A percentile compares a stretch with the other conserved stretches of the same genome.
Evolutionary conservation across 37 sponge, comb jelly and placozoan species (phyloP).

Genomic region (Haliclona indistincta): DNA sequence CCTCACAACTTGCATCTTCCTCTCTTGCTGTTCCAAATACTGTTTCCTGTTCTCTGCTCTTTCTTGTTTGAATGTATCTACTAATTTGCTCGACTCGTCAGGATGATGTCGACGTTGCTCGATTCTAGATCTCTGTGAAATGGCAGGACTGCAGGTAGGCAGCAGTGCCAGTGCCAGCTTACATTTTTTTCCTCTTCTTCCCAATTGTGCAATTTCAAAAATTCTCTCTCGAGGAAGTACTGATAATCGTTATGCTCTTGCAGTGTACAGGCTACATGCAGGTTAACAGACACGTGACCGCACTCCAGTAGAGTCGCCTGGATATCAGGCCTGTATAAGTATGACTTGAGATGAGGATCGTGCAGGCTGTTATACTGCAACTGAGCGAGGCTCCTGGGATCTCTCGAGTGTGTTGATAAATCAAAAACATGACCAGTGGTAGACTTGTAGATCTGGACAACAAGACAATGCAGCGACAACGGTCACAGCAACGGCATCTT

Average conservation of each 20-base stretch:
- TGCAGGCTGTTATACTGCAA: conserved; percentile 80
- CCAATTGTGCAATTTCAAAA: neutral
- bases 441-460: conserved; percentile 43
- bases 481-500: too few species aligned
- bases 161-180: too few species aligned
- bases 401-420: conserved; percentile 19
- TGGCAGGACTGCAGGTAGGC: too few species aligned
- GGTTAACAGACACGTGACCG: neutral
- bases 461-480: too few species aligned
- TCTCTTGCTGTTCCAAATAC: neutral
- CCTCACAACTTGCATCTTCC: neutral
- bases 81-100: neutral
- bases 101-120: neutral
- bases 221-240: neutral
- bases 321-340: conserved; percentile 49
- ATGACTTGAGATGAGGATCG: conserved; percentile 66
- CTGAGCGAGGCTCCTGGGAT: neutral
- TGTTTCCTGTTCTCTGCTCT: neutral
- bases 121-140: too few species aligned
- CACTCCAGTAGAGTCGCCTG: conserved; percentile 21
- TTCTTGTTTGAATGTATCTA: neutral
- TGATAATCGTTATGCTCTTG: neutral
- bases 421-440: conserved; percentile 57
- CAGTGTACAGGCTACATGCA: neutral
- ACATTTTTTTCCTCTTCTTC: neutral